phyloP scores from a whole-genome alignment of 2,113 vertebrate species.

The Cyanocitta stelleri region DNA sequence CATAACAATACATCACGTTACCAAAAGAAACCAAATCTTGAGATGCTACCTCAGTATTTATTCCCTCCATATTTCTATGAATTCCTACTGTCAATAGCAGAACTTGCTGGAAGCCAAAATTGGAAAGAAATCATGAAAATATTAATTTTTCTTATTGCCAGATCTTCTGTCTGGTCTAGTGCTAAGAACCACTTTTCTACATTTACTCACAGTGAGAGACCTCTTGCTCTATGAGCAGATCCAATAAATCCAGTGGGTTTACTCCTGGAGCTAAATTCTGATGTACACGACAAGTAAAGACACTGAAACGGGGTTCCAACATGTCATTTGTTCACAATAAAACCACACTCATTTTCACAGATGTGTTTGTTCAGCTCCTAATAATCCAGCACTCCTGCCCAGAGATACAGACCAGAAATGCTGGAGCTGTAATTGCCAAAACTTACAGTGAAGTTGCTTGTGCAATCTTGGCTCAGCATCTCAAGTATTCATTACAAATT shows the following conservation, averaged over 20 bases:
- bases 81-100: not conserved
- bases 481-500: not conserved
- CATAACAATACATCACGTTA: not conserved
- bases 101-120: not conserved
- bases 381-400: not conserved
- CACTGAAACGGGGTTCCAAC: not conserved
- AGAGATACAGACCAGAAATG: not conserved
- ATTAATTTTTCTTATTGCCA: not conserved
- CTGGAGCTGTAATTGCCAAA: not conserved
- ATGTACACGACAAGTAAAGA: not conserved
- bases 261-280: not conserved
- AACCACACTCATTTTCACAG: not conserved
- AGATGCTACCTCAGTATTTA: not conserved
- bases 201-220: not conserved
- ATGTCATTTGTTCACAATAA: not conserved
- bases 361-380: not conserved
- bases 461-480: not conserved
- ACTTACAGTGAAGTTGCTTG: not conserved
- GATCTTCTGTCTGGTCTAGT: not conserved
- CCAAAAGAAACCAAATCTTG: not conserved
- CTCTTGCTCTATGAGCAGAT: not conserved
- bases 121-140: not conserved
- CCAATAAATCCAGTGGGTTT: not conserved
- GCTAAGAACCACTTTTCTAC: not conserved
- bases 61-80: not conserved